Evolutionary conservation across 2,113 vertebrate genomes (phyloP).

Genomic region (Cyprinodon tularosa): DNA sequence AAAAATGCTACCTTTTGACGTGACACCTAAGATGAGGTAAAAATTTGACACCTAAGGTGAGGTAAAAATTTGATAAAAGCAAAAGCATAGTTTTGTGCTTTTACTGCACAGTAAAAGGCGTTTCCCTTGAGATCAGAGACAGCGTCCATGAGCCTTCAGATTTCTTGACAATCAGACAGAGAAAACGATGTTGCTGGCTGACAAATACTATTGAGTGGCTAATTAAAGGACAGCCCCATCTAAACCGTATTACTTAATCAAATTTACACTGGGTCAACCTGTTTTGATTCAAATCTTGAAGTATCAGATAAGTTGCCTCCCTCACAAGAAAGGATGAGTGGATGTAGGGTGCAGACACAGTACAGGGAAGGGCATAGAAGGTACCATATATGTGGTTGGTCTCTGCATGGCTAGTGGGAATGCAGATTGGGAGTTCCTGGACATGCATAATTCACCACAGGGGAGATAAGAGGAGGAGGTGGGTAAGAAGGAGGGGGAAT

Average conservation of each 20-base stretch:
- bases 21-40: constrained; percentile 60
- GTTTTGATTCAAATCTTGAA: constrained; percentile 9
- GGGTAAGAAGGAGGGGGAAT: constrained; percentile 67
- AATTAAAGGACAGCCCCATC: constrained; percentile 40
- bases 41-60: constrained; percentile 57
- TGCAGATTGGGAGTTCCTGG: constrained; percentile 77
- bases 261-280: constrained; percentile 13
- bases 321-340: constrained; percentile 25
- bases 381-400: constrained; percentile 68
- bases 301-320: constrained; percentile 21
- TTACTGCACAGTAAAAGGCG: constrained; percentile 64
- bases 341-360: constrained; percentile 49
- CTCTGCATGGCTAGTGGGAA: constrained; percentile 68
- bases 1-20: constrained; percentile 75
- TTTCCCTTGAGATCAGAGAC: constrained; percentile 60
- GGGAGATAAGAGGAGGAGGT: constrained; percentile 71
- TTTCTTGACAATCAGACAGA: constrained; percentile 51
- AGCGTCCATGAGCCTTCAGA: constrained; percentile 41
- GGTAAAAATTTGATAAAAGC: constrained; percentile 39
- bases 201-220: constrained; percentile 31
- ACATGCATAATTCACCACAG: constrained; percentile 81
- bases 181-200: constrained; percentile 34
- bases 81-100: constrained; percentile 46
- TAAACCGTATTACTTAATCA: constrained; percentile 13
- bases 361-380: constrained; percentile 47